phyloP scores from a whole-genome alignment of 2,113 vertebrate genomes.

The Columba janthina region DNA sequence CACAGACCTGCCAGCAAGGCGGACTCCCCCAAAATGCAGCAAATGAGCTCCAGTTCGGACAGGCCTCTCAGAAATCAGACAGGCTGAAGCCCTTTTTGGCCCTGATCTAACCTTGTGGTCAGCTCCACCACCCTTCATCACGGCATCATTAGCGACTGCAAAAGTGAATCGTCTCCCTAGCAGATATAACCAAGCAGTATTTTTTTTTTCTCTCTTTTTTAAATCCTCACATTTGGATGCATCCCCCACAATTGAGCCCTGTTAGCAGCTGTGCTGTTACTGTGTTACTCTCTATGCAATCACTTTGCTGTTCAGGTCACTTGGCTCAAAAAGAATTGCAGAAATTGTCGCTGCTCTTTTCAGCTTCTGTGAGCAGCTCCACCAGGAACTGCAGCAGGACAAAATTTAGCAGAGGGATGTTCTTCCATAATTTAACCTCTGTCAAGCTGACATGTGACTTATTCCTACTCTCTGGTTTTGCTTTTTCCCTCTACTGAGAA shows the following conservation, averaged over 20 bases:
- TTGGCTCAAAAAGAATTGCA: not conserved
- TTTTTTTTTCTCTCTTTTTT: not conserved
- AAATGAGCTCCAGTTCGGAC: not conserved
- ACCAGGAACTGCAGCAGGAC: not conserved
- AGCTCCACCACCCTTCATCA: not conserved
- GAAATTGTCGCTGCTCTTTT: not conserved
- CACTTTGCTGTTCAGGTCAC: not conserved
- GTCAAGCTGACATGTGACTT: not conserved
- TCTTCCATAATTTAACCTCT: not conserved
- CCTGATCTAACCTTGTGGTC: not conserved
- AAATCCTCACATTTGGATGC: not conserved
- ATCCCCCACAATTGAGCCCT: not conserved
- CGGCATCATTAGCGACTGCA: not conserved
- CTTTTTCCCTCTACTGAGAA: not conserved
- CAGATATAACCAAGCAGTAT: not conserved
- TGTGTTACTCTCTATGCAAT: accelerated
- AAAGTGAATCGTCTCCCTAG: not conserved
- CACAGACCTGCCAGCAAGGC: not conserved
- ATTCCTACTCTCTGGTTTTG: not conserved
- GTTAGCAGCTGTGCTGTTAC: not conserved
- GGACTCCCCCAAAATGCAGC: not conserved
- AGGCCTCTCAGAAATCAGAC: not conserved
- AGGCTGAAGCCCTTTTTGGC: not conserved
- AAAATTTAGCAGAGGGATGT: not conserved
- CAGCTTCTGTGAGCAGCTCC: not conserved